Percentiles rank a stretch among this genome's conserved stretches.
These are phyloP conservation scores for Montipora capricornis DNA, from an alignment of 64 coral and sea anemone genomes.

Conservation along the genomic window DNA sequence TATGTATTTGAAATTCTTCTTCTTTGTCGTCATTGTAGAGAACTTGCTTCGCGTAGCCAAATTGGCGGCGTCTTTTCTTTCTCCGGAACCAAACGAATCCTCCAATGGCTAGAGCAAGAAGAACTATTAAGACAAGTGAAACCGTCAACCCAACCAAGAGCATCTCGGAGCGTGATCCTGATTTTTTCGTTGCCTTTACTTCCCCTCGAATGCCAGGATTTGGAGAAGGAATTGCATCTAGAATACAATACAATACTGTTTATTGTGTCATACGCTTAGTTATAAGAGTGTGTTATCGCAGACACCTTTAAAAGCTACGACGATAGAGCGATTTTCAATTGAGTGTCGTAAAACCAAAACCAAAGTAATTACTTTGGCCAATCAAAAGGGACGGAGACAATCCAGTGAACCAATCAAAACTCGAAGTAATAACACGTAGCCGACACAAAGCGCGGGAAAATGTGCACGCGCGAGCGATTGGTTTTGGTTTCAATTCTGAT, in stretches of 20 bases:
- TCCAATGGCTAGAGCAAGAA: not conserved
- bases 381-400: too few species aligned
- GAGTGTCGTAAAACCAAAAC: too few species aligned
- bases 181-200: not conserved
- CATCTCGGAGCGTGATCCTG: not conserved
- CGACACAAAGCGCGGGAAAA: too few species aligned
- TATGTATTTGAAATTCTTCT: constrained; percentile 24
- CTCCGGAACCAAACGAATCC: constrained; percentile 19
- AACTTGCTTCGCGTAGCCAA: constrained; percentile 30
- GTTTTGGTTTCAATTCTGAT: too few species aligned
- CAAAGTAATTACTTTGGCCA: too few species aligned
- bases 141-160: not conserved
- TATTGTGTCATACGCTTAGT: too few species aligned
- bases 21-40: constrained; percentile 10
- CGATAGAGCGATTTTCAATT: too few species aligned
- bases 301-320: too few species aligned
- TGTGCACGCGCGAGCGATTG: too few species aligned
- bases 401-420: too few species aligned
- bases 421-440: too few species aligned
- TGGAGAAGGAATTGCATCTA: not conserved
- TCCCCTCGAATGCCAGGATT: not conserved
- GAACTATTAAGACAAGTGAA: not conserved
- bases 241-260: not conserved
- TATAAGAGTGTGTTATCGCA: too few species aligned
- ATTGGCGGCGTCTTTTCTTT: not conserved